phyloP scores from a whole-genome alignment of 2,113 vertebrate species.

The Australoheros scitulus region DNA sequence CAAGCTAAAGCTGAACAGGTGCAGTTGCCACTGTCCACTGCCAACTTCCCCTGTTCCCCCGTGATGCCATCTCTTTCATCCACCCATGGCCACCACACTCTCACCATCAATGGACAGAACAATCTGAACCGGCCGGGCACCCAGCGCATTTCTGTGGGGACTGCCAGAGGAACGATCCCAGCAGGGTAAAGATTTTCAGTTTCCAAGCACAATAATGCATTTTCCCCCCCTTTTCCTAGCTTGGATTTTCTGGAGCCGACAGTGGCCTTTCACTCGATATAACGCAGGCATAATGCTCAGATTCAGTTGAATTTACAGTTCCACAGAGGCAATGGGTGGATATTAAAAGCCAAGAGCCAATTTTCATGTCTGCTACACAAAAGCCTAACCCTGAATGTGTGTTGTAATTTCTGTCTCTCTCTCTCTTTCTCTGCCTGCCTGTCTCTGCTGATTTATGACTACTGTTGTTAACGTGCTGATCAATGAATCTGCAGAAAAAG shows the following conservation, averaged over 20 bases:
- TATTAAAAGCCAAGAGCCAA: slow-evolving; percentile 34
- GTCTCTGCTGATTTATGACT: slow-evolving; percentile 46
- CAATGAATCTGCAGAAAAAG: slow-evolving; percentile 44
- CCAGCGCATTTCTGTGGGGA: slow-evolving; percentile 82
- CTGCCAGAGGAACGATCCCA: slow-evolving; percentile 85
- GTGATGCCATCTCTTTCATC: slow-evolving; percentile 73
- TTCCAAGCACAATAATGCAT: slow-evolving; percentile 13
- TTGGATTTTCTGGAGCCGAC: slow-evolving; percentile 5
- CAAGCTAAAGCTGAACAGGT: slow-evolving; percentile 81
- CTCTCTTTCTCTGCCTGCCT: neutral
- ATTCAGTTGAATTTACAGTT: slow-evolving; percentile 34
- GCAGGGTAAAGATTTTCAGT: slow-evolving; percentile 84
- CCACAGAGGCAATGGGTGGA: slow-evolving; percentile 19
- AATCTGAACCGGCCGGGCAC: slow-evolving; percentile 93
- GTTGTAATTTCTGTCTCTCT: slow-evolving; percentile 4
- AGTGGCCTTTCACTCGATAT: slow-evolving; percentile 1
- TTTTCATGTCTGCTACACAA: slow-evolving; percentile 41
- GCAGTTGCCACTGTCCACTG: slow-evolving; percentile 69
- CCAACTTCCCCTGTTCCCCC: slow-evolving; percentile 76
- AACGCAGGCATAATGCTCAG: neutral
- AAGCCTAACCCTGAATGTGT: slow-evolving; percentile 26
- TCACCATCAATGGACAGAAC: slow-evolving; percentile 89
- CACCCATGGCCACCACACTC: slow-evolving; percentile 70
- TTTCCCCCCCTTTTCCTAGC: slow-evolving; percentile 2
- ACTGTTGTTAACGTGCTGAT: slow-evolving; percentile 41